Percentiles rank a stretch among this genome's conserved stretches.
phyloP scores from a whole-genome alignment of 2,797 vertebrate genomes.

The Pseudomugil gertrudae region DNA sequence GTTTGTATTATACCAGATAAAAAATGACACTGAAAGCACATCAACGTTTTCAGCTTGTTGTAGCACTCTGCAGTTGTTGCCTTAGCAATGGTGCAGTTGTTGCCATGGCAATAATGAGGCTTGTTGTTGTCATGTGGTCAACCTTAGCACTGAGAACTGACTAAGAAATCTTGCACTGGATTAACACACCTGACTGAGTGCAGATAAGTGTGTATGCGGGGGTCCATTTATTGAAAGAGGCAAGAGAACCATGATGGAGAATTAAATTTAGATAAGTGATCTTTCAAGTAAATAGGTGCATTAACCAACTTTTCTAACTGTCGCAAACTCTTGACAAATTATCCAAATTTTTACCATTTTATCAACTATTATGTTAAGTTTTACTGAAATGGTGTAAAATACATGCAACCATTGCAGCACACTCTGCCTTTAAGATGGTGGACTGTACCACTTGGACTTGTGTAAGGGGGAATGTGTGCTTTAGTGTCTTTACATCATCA shows the following conservation, averaged over 20 bases:
- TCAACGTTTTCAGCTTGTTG: slow-evolving; percentile 73
- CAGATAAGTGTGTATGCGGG: not conserved
- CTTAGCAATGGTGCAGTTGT: slow-evolving; percentile 85
- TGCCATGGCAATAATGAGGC: slow-evolving; percentile 79
- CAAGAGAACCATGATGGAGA: slow-evolving; percentile 25
- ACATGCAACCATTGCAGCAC: slow-evolving; percentile 16
- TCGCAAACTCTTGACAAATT: not conserved
- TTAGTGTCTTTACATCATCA: slow-evolving; percentile 71
- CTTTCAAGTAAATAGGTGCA: not conserved
- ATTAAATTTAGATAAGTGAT: slow-evolving; percentile 20
- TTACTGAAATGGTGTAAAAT: slow-evolving; percentile 15
- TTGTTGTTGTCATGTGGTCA: slow-evolving; percentile 78
- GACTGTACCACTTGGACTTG: slow-evolving; percentile 72
- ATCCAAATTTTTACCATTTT: not conserved
- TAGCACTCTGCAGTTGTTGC: slow-evolving; percentile 83
- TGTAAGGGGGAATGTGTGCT: slow-evolving; percentile 50
- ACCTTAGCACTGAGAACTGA: slow-evolving; percentile 39
- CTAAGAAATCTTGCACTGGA: slow-evolving; percentile 41
- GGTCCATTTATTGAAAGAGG: slow-evolving; percentile 5
- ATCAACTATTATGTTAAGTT: slow-evolving; percentile 11
- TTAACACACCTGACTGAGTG: slow-evolving; percentile 35
- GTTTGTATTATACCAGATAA: slow-evolving; percentile 28
- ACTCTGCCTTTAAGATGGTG: slow-evolving; percentile 81
- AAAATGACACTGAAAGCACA: slow-evolving; percentile 44
- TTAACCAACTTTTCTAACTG: not conserved